Conservation (phyloP, 1,140 invertebrate genomes). For the Sweltsa coloradensis region DNA sequence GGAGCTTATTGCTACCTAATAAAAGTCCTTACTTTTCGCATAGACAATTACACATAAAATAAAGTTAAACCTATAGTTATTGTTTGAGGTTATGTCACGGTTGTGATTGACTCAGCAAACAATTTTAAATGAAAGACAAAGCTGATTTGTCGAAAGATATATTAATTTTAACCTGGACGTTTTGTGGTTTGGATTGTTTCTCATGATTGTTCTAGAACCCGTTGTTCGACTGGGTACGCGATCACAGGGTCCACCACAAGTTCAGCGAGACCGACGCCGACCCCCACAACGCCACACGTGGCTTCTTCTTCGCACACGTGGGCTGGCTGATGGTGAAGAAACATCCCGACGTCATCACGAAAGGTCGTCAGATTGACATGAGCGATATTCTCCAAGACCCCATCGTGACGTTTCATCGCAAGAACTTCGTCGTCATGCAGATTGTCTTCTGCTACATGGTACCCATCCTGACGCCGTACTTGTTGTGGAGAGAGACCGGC, state of each 20-base stretch:
- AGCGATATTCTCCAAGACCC: slow-evolving; percentile 64
- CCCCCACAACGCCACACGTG: slow-evolving; percentile 75
- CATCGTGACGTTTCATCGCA: slow-evolving; percentile 54
- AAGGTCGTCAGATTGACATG: slow-evolving; percentile 63
- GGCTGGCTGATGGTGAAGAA: slow-evolving; percentile 81
- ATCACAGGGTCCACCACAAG: slow-evolving; percentile 84
- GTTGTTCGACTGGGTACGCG: slow-evolving; percentile 53
- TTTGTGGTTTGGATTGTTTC: too few species aligned
- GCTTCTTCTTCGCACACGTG: slow-evolving; percentile 85
- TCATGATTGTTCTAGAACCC: slow-evolving; percentile 11
- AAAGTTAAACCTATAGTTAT: too few species aligned
- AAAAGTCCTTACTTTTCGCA: too few species aligned
- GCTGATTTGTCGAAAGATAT: too few species aligned
- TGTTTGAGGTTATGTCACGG: too few species aligned
- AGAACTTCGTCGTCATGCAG: slow-evolving; percentile 61
- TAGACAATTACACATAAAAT: too few species aligned
- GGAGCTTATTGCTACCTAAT: too few species aligned
- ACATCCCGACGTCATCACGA: slow-evolving; percentile 64
- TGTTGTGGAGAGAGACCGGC: slow-evolving; percentile 60
- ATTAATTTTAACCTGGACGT: too few species aligned
- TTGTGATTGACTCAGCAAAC: too few species aligned
- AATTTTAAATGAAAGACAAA: too few species aligned
- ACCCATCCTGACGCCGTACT: slow-evolving; percentile 60
- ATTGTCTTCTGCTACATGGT: slow-evolving; percentile 59
- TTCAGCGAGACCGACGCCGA: slow-evolving; percentile 81